Evolutionary conservation across 2,888 invertebrate species (phyloP).

Genomic region (Mantis religiosa): DNA sequence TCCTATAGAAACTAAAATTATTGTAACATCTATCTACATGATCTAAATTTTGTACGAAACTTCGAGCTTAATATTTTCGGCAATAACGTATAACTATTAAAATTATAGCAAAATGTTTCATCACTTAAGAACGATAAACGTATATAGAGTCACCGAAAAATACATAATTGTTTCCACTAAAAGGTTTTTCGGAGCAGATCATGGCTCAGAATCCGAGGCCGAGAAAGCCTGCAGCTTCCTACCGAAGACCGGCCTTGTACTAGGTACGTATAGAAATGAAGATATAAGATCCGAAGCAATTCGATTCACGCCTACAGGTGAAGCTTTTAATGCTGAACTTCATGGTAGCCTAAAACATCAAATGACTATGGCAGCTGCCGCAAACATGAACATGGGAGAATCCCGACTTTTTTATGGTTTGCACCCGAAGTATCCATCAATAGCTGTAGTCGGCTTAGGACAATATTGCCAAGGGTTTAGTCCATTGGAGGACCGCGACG

Average conservation of each 20-base stretch:
- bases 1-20: not conserved
- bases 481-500: slow-evolving; percentile 65
- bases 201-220: not conserved
- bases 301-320: not conserved
- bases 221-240: not conserved
- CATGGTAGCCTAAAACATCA: not conserved
- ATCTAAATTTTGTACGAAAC: not conserved
- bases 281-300: not conserved
- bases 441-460: slow-evolving; percentile 73
- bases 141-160: not conserved
- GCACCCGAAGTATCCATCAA: slow-evolving; percentile 58
- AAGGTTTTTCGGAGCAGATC: not conserved
- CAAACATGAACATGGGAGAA: slow-evolving; percentile 51
- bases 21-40: not conserved
- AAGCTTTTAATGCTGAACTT: not conserved
- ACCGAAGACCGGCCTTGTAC: not conserved
- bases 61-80: not conserved
- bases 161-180: not conserved
- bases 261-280: not conserved
- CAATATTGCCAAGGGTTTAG: slow-evolving; percentile 63
- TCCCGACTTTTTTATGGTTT: slow-evolving; percentile 61
- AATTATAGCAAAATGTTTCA: not conserved
- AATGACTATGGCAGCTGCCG: slow-evolving; percentile 33
- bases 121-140: not conserved
- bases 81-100: not conserved